These are phyloP conservation scores for Choloepus didactylus DNA, from an alignment of 2,797 vertebrate genomes.

Conservation along the genomic window DNA sequence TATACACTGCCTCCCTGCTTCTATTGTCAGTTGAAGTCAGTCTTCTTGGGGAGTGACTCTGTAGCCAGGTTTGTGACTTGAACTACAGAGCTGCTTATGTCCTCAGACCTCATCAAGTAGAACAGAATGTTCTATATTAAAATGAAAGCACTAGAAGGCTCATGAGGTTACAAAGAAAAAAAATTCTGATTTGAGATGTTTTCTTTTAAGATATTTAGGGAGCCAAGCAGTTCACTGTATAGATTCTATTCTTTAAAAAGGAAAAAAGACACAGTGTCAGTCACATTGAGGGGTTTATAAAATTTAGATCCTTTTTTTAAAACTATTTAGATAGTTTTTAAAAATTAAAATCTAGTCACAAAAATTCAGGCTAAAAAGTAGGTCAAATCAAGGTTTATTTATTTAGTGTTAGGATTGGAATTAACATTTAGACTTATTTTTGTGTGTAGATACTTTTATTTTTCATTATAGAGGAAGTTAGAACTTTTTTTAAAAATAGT, in stretches of 20 bases:
- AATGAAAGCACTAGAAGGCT: not conserved
- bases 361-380: conserved; percentile 25
- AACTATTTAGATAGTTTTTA: not conserved
- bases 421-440: conserved; percentile 20
- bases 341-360: conserved; percentile 25
- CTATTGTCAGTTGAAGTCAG: not conserved
- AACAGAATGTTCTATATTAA: not conserved
- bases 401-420: not conserved
- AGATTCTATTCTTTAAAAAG: not conserved
- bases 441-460: conserved; percentile 8
- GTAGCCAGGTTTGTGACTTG: not conserved
- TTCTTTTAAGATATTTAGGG: not conserved
- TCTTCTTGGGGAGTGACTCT: not conserved
- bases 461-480: conserved; percentile 30
- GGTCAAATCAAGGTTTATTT: not conserved
- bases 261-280: not conserved
- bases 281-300: not conserved
- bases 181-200: not conserved
- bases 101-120: not conserved
- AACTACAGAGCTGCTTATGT: not conserved
- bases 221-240: not conserved
- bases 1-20: not conserved
- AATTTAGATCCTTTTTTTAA: not conserved
- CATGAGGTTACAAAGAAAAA: not conserved
- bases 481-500: not conserved